Evolutionary conservation across 2,888 invertebrate genomes (phyloP), one percentile per base, ranked within the genome.

Genomic region (Blomia tropicalis): DNA sequence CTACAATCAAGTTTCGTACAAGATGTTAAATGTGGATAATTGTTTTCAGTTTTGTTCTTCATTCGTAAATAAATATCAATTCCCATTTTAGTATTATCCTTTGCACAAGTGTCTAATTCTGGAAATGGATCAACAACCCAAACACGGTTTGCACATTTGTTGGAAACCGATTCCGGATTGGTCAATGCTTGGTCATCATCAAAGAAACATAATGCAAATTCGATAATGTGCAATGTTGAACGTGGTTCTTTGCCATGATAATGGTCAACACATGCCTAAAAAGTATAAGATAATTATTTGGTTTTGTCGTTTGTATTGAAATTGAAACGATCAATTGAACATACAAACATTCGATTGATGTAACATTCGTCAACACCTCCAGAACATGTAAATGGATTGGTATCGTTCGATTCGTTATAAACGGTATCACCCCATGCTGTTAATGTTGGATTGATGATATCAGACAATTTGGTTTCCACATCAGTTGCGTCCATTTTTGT

Each of bases 181-280:
- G 41, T 62, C 43, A 27, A 43, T 4, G 11, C 14, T 5, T 58
- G 22, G 4, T 5, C 19, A 29, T 62, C 17, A 22, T 29, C 23
- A 36, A 62, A 62, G 44, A 62, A 62, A 19, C 62, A 62, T 30
- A 62, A 47, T 7, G 58, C 25, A 19, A 62, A 58, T 32, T 62
- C 29, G 19, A 58, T 41, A 1, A 62, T 30, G 17, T 58, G 62
- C 25, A n/a, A 58, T 27, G 23, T 22, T 23, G 51, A 56, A 19
- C 47, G 19, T 1, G 43, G 58, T 36, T 36, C 30, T 19, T 5
- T 19, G 17, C 19, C 17, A 47, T 62, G 56, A 47, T 58, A 58
- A 19, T 62, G 14, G 17, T 43, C 58, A 27, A 32, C 58, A 58
- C 62, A 62, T 27, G 62, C 62, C 51, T 27, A 3, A 22, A 14